Percentiles rank a stretch among this genome's conserved stretches.
Conservation (phyloP, 2,888 invertebrate species). For the Branchipolynoe longqiensis region DNA sequence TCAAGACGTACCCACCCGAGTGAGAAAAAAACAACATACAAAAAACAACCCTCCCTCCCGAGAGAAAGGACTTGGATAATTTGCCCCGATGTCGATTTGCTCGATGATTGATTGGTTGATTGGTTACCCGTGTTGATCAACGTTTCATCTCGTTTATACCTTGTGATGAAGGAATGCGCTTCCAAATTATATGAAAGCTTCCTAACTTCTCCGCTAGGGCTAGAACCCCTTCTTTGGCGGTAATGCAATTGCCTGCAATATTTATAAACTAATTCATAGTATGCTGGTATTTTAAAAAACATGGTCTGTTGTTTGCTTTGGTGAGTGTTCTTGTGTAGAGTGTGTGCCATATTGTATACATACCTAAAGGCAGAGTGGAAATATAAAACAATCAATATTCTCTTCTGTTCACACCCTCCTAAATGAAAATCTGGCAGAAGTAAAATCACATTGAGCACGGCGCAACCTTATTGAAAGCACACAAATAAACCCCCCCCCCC, state of each 20-base stretch:
- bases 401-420: no score
- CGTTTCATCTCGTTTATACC: slow-evolving; percentile 13
- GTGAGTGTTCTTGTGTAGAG: slow-evolving; percentile 26
- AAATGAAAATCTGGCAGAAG: no score
- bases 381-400: no score
- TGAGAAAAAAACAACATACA: slow-evolving; percentile 26
- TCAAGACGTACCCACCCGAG: slow-evolving; percentile 17
- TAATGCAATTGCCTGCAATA: slow-evolving; percentile 48
- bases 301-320: slow-evolving; percentile 44
- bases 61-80: slow-evolving; percentile 41
- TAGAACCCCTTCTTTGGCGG: neutral
- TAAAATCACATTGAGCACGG: no score
- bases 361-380: neutral
- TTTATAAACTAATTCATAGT: neutral
- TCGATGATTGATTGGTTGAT: slow-evolving; percentile 51
- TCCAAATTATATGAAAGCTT: slow-evolving; percentile 57
- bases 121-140: slow-evolving; percentile 35
- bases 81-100: neutral
- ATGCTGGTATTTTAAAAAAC: slow-evolving; percentile 30
- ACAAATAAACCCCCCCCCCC: no score
- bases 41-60: no score
- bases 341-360: slow-evolving; percentile 38
- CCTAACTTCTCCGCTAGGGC: slow-evolving; percentile 17
- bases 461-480: neutral
- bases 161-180: slow-evolving; percentile 50